A percentile compares a stretch with the other conserved stretches of the same genome.
Conservation (phyloP, 1,140 invertebrate species). For the Dryas iulia region DNA sequence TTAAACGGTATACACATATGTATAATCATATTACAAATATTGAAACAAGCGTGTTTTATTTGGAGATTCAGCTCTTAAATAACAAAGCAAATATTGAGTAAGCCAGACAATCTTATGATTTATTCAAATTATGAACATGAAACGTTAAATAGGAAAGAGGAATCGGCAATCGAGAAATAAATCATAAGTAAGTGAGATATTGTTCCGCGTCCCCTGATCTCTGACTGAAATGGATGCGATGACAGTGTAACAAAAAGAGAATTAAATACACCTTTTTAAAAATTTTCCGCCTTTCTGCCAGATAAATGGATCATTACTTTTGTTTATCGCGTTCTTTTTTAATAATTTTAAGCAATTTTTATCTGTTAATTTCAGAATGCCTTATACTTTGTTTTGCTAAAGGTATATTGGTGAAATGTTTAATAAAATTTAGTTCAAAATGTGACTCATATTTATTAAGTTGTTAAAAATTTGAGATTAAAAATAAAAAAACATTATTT, state of each 20-base stretch:
- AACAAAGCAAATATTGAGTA: neutral
- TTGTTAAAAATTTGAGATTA: neutral
- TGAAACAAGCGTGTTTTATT: too few species aligned
- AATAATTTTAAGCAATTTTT: constrained; percentile 27
- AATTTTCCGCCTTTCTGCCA: constrained; percentile 36
- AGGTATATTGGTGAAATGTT: too few species aligned
- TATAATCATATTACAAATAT: too few species aligned
- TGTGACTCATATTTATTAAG: too few species aligned
- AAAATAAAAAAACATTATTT: neutral
- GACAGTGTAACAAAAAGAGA: constrained; percentile 53
- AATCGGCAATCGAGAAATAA: constrained; percentile 55
- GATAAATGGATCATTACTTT: constrained; percentile 41
- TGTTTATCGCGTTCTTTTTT: constrained; percentile 29
- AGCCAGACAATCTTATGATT: neutral
- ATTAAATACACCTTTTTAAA: constrained; percentile 48
- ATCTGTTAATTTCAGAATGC: constrained; percentile 15
- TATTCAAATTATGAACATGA: constrained; percentile 33
- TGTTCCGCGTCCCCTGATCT: constrained; percentile 48
- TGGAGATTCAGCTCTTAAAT: neutral
- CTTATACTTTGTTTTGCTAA: constrained; percentile 2
- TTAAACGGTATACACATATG: too few species aligned
- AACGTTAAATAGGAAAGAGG: constrained; percentile 37
- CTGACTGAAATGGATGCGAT: constrained; percentile 56
- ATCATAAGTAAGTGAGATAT: constrained; percentile 69
- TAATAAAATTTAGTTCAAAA: too few species aligned